Conservation (phyloP, 2,797 vertebrate genomes). For the Falco columbarius region DNA sequence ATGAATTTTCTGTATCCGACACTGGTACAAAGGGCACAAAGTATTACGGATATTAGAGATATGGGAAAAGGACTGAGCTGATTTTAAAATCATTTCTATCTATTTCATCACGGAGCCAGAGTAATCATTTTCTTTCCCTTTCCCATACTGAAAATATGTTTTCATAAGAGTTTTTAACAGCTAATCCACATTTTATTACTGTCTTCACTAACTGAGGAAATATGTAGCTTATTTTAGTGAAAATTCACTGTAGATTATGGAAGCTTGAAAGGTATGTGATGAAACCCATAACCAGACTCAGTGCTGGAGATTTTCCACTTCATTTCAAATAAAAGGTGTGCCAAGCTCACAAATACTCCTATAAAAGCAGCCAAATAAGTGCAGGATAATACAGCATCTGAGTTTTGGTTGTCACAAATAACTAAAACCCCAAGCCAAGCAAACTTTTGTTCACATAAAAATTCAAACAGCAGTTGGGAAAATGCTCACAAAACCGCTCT, state of each 20-base stretch:
- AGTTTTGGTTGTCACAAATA: neutral
- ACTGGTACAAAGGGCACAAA: neutral
- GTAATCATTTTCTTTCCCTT: constrained; percentile 37
- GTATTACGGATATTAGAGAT: neutral
- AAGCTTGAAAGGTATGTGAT: neutral
- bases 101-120: constrained; percentile 44
- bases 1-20: neutral
- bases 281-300: constrained; percentile 17
- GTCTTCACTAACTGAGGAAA: constrained; percentile 10
- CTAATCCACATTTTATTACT: constrained; percentile 63
- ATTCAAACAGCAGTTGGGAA: neutral
- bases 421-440: neutral
- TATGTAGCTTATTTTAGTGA: neutral
- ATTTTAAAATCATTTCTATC: constrained; percentile 54
- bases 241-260: constrained; percentile 33
- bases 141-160: constrained; percentile 17
- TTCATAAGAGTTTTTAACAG: constrained; percentile 21
- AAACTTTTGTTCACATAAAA: neutral
- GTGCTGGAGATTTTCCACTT: constrained; percentile 31
- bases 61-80: constrained; percentile 27
- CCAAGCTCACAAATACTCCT: constrained; percentile 6
- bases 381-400: neutral
- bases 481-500: neutral
- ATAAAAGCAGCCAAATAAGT: neutral
- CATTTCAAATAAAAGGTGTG: constrained; percentile 19